Percentiles rank a stretch among this genome's conserved stretches.
Evolutionary conservation across 2,113 vertebrate genomes (phyloP).

Genomic region (Cyphomyrus discorhynchus): DNA sequence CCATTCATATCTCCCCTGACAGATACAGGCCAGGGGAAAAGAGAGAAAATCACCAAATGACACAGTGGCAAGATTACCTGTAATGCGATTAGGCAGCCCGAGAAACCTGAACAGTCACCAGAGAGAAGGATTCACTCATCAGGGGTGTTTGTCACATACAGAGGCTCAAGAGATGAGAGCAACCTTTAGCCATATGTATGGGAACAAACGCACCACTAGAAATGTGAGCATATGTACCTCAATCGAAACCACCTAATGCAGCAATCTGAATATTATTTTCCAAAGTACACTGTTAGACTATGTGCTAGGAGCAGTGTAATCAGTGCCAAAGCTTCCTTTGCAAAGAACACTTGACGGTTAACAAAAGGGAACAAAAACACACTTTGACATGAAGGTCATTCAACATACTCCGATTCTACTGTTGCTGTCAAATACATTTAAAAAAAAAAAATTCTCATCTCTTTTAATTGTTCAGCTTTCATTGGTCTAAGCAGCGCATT

Average conservation of each 20-base stretch:
- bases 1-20: conserved; percentile 45
- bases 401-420: not conserved
- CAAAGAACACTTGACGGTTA: not conserved
- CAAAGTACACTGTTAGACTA: not conserved
- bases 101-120: conserved; percentile 19
- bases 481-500: too few species aligned
- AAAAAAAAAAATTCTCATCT: not conserved
- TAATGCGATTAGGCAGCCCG: conserved; percentile 27
- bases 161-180: not conserved
- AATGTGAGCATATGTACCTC: not conserved
- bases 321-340: not conserved
- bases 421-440: not conserved
- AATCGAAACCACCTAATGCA: not conserved
- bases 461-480: not conserved
- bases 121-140: not conserved
- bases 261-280: not conserved
- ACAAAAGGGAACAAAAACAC: not conserved
- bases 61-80: conserved; percentile 31
- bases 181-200: not conserved
- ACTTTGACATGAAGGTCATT: not conserved
- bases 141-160: not conserved
- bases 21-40: conserved; percentile 39
- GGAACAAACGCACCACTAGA: not conserved
- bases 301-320: not conserved
- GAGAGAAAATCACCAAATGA: conserved; percentile 33